phyloP scores from a whole-genome alignment of 2,888 invertebrate species.

The Agrochola circellaris region DNA sequence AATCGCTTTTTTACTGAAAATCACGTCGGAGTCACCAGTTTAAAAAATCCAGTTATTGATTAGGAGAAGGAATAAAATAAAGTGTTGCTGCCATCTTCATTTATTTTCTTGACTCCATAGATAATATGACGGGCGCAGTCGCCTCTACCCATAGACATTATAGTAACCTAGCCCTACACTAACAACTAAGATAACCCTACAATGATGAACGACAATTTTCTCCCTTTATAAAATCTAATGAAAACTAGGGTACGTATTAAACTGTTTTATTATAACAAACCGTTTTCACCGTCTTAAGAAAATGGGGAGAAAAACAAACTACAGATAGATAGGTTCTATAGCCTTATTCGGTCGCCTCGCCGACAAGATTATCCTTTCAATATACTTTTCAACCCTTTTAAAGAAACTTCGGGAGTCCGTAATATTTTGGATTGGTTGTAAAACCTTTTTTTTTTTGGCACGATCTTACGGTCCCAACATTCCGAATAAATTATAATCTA shows the following conservation, averaged over 20 bases:
- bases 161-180: no score
- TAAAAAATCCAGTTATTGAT: no score
- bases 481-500: background rate
- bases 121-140: no score
- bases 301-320: conserved; percentile 19
- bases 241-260: background rate
- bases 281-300: conserved; percentile 10
- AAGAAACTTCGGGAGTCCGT: conserved; percentile 14
- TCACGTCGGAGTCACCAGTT: no score
- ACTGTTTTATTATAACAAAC: conserved; percentile 14
- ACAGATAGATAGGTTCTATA: conserved; percentile 17
- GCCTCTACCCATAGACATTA: no score
- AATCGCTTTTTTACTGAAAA: background rate
- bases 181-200: no score
- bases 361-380: conserved; percentile 51
- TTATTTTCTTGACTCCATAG: no score
- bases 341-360: conserved; percentile 4
- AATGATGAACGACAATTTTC: background rate
- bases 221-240: background rate
- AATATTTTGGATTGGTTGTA: conserved; percentile 17
- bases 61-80: no score
- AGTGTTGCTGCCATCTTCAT: no score
- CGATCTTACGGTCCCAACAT: background rate
- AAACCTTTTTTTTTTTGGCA: conserved; percentile 12
- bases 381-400: conserved; percentile 31